Percentiles rank a stretch among this genome's conserved stretches.
Conservation (phyloP, 2,113 vertebrate genomes). For the Boleophthalmus pectinirostris region DNA sequence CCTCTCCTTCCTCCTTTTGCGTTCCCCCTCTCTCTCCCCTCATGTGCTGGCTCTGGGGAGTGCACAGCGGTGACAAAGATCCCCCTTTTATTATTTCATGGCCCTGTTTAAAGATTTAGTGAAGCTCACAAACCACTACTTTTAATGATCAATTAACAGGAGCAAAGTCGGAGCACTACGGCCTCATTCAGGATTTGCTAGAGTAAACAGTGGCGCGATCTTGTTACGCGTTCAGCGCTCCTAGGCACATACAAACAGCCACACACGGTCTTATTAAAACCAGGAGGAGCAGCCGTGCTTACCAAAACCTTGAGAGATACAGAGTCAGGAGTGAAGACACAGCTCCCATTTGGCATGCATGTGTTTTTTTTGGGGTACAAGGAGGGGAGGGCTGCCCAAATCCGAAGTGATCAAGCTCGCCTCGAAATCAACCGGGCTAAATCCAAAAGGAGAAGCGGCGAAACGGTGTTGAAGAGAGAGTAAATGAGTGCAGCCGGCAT, state of each 20-base stretch:
- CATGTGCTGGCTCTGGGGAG: conserved; percentile 62
- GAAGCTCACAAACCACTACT: conserved; percentile 75
- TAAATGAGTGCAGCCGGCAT: conserved; percentile 72
- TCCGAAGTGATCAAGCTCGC: conserved; percentile 61
- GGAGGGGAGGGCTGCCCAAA: conserved; percentile 30
- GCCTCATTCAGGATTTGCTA: conserved; percentile 72
- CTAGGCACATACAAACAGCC: conserved; percentile 51
- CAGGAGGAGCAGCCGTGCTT: conserved; percentile 67
- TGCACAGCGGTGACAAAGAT: conserved; percentile 69
- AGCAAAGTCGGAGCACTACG: conserved; percentile 67
- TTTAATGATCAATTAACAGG: conserved; percentile 86
- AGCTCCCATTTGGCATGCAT: conserved; percentile 60
- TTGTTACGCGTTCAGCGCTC: conserved; percentile 67
- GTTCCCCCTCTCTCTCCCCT: conserved; percentile 11
- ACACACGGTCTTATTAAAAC: conserved; percentile 74
- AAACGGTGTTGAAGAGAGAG: conserved; percentile 71
- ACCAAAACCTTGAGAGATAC: conserved; percentile 68
- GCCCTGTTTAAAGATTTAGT: conserved; percentile 83
- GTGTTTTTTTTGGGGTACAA: conserved; percentile 18
- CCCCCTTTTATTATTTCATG: conserved; percentile 78
- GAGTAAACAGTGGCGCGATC: conserved; percentile 73
- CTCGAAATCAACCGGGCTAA: conserved; percentile 47
- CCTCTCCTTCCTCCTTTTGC: conserved; percentile 52
- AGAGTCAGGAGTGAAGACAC: conserved; percentile 63
- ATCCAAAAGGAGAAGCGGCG: conserved; percentile 45